These are phyloP conservation scores for Anabacerthia variegaticeps DNA, from an alignment of 2,797 vertebrate genomes.

Conservation along the genomic window DNA sequence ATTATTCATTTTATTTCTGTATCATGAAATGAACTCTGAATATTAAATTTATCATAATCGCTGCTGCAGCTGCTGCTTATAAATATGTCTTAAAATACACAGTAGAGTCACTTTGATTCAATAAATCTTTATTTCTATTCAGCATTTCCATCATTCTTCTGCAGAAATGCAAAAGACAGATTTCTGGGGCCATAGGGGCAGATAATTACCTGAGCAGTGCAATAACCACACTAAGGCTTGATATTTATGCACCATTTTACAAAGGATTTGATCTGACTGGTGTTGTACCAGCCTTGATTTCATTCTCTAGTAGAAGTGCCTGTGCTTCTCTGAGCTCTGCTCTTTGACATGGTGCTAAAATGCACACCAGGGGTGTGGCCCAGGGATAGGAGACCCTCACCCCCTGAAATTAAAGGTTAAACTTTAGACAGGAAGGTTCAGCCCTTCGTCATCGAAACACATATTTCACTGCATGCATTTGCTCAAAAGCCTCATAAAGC, in stretches of 20 bases:
- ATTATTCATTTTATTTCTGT: slow-evolving; percentile 69
- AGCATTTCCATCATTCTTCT: slow-evolving; percentile 24
- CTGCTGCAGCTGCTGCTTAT: slow-evolving; percentile 67
- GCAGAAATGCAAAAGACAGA: slow-evolving; percentile 10
- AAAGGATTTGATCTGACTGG: background rate
- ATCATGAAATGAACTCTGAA: slow-evolving; percentile 59
- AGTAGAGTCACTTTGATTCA: slow-evolving; percentile 22
- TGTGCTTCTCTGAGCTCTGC: slow-evolving; percentile 12
- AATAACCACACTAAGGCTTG: background rate
- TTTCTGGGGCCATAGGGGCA: background rate
- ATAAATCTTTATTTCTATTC: slow-evolving; percentile 52
- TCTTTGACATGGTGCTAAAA: slow-evolving; percentile 31
- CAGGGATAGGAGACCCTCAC: background rate
- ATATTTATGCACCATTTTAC: background rate
- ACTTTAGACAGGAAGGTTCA: background rate
- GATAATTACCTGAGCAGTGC: slow-evolving; percentile 4
- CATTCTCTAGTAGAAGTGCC: slow-evolving; percentile 17
- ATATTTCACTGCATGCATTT: background rate
- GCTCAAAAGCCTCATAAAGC: background rate
- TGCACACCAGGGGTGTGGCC: background rate
- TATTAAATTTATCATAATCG: slow-evolving; percentile 62
- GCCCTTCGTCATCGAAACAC: background rate
- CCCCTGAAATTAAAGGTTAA: background rate
- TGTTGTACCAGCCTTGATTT: background rate
- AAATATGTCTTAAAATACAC: slow-evolving; percentile 61